A percentile compares a stretch with the other conserved stretches of the same genome.
Conservation (phyloP, 2,113 vertebrate species). For the Willisornis vidua region DNA sequence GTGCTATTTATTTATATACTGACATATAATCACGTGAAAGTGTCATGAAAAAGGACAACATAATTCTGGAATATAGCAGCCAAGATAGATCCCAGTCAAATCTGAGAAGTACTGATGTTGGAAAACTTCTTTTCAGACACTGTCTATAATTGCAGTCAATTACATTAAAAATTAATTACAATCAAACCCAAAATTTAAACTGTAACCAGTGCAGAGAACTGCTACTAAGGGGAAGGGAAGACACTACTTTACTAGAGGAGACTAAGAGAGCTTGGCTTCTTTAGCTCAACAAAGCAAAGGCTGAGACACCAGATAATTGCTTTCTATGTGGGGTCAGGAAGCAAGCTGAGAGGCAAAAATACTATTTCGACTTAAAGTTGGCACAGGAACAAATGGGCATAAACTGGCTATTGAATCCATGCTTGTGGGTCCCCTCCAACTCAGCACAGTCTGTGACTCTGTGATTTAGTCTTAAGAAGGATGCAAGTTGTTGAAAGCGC, state of each 20-base stretch:
- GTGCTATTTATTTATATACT: neutral
- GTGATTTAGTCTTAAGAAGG: neutral
- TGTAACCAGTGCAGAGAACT: neutral
- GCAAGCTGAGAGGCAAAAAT: neutral
- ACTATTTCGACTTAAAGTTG: neutral
- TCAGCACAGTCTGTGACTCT: neutral
- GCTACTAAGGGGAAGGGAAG: neutral
- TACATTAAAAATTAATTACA: neutral
- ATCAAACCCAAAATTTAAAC: neutral
- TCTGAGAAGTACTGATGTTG: neutral
- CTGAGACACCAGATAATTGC: neutral
- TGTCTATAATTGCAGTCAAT: neutral
- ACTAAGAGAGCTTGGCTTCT: neutral
- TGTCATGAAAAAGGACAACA: neutral
- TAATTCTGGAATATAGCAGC: neutral
- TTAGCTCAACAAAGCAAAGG: neutral
- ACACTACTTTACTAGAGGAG: neutral
- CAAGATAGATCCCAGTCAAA: neutral
- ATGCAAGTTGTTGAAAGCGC: accelerated
- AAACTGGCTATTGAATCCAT: neutral
- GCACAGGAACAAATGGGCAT: neutral
- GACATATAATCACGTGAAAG: neutral
- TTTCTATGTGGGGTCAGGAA: neutral
- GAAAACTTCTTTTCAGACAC: neutral
- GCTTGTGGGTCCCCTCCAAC: neutral